phyloP scores from a whole-genome alignment of 2,797 vertebrate genomes.

The Lithobates sylvaticus region DNA sequence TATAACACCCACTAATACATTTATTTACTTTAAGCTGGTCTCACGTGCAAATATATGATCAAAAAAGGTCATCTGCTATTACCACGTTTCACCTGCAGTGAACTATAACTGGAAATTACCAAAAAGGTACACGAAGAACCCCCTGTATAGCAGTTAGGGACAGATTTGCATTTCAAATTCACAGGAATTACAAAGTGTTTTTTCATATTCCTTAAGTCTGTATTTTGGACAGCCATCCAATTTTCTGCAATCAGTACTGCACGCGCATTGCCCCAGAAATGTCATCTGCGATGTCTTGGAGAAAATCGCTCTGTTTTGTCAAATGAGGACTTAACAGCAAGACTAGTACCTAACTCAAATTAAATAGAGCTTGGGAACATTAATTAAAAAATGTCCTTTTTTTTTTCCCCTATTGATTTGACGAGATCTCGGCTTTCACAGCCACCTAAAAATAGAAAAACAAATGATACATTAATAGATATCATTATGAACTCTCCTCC shows the following conservation, averaged over 20 bases:
- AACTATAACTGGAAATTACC: neutral
- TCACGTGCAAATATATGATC: too few species aligned
- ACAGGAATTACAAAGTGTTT: neutral
- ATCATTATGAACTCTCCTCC: conserved; percentile 17
- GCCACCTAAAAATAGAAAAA: conserved; percentile 38
- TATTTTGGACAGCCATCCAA: conserved; percentile 14
- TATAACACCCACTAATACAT: too few species aligned
- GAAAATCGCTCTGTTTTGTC: conserved; percentile 7
- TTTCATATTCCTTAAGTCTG: conserved; percentile 6
- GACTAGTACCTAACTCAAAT: conserved; percentile 6
- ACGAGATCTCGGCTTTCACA: conserved; percentile 11
- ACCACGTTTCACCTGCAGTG: neutral
- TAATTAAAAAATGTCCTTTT: conserved; percentile 11
- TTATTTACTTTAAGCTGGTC: too few species aligned
- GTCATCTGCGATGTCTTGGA: conserved; percentile 32
- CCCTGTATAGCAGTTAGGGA: neutral
- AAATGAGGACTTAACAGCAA: neutral
- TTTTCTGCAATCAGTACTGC: conserved; percentile 14
- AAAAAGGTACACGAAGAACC: neutral
- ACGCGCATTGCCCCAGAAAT: conserved; percentile 27
- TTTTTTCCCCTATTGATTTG: conserved; percentile 32
- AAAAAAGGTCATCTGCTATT: neutral
- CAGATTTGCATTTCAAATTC: too few species aligned
- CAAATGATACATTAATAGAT: conserved; percentile 21
- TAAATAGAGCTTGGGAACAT: conserved; percentile 18